Conservation (phyloP, 2,888 invertebrate species). For the Melolontha melolontha region DNA sequence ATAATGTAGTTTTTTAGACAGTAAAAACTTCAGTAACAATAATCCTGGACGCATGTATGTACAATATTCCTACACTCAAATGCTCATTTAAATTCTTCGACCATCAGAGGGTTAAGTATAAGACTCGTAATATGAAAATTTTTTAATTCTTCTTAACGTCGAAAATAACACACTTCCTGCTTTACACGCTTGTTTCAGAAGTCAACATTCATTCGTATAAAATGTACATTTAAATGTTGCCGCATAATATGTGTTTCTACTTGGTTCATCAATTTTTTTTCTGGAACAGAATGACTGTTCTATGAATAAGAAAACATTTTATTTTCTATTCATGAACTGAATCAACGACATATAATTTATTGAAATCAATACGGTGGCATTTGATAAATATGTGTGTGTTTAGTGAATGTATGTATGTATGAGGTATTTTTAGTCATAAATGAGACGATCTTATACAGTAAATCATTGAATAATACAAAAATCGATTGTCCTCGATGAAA, state of each 20-base stretch:
- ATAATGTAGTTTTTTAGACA: too few relatives aligned
- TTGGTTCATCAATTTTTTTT: background rate
- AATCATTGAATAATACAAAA: constrained; percentile 38
- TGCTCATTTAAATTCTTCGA: too few relatives aligned
- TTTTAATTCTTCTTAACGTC: too few relatives aligned
- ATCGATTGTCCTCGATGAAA: constrained; percentile 24
- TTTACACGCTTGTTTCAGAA: too few relatives aligned
- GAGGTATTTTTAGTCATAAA: constrained; percentile 26
- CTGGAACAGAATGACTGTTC: constrained; percentile 20
- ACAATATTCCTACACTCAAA: too few relatives aligned
- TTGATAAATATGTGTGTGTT: constrained; percentile 27
- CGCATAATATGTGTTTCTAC: constrained; percentile 8
- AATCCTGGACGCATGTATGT: too few relatives aligned
- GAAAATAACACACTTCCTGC: too few relatives aligned
- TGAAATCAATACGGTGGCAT: constrained; percentile 30
- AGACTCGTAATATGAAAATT: too few relatives aligned
- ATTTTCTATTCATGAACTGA: constrained; percentile 31
- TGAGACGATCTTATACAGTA: constrained; percentile 9
- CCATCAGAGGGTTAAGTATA: too few relatives aligned
- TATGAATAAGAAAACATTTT: constrained; percentile 29
- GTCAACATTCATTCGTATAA: constrained; percentile 13
- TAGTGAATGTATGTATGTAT: constrained; percentile 12
- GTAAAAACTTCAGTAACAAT: too few relatives aligned
- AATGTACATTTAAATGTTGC: constrained; percentile 18
- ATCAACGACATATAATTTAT: constrained; percentile 31